Base-by-base conservation (phyloP, 1,140 invertebrate species). In the Theocolax elegans region DNA sequence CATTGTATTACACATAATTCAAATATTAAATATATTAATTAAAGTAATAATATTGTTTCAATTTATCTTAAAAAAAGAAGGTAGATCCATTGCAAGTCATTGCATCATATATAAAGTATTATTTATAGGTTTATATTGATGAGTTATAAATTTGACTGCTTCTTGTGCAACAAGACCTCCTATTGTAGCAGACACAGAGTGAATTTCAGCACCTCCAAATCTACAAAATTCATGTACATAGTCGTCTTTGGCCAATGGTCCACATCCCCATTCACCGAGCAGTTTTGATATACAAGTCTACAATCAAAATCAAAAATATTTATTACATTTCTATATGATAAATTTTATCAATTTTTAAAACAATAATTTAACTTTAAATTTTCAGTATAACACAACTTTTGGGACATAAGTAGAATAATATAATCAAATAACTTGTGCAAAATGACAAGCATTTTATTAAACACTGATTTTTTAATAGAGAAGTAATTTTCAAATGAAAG, bases 21-120 rank as follows among this genome's bases (percentile, higher is more conserved):
- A 69, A 53, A 49, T 64, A 74, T 65, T 74, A 74, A 73, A 70
- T 59, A 70, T 42, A 56, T 51, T 64, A 62, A 35, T 69, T 72
- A 69, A 71, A 69, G 21, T 63, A 64, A 56, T 46, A 59, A 72
- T 38, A 15, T 48, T 48, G 6, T 59, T 65, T 49, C 21, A 4
- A 29, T 62, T 66, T 54, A 21, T 38, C 4, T 88, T 85, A 92
- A 78, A 92, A 89, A 73, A 86, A 88, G 83, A 91, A 92, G 35
- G 93, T 94, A 60, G 90, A 90, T 48, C 95, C 94, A 71, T 92
- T 95, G 59, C 94, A 95, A 64, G 91, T 94, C 75, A 97, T 94
- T 62, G 93, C 96, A 89, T 99, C 97, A 84, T 97, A 98, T 74
- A 99, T 92, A 97, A 95, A 1, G 95, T 96, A 85, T 99, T 98